Conservation (phyloP, 2,888 invertebrate genomes). For the Apamea anceps region DNA sequence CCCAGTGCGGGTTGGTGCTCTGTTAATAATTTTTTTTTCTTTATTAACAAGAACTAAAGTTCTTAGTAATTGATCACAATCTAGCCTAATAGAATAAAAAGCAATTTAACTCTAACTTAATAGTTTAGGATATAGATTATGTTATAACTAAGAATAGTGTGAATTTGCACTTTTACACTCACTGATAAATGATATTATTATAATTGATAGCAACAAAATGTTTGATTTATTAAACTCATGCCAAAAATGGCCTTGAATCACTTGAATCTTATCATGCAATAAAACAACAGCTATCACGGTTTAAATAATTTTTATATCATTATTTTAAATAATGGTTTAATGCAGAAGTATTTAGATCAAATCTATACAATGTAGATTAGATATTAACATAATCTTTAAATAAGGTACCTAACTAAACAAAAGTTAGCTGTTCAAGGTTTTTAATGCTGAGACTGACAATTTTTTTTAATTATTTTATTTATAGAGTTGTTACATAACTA, state of each 20-base stretch:
- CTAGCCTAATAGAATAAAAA: too few species aligned
- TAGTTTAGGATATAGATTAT: too few species aligned
- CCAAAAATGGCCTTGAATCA: slow-evolving; percentile 19
- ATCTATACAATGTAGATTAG: slow-evolving; percentile 2
- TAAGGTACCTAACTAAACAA: not conserved
- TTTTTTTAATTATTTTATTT: too few species aligned
- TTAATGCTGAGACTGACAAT: not conserved
- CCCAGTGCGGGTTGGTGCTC: not conserved
- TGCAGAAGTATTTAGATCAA: not conserved
- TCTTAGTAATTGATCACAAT: too few species aligned
- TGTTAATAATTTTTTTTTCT: too few species aligned
- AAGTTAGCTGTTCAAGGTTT: not conserved
- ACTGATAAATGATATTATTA: not conserved
- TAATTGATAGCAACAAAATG: not conserved
- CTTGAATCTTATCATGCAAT: slow-evolving; percentile 39
- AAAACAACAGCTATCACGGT: not conserved
- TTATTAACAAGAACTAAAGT: too few species aligned
- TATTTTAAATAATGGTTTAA: not conserved
- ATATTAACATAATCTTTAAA: not conserved
- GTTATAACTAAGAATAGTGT: too few species aligned
- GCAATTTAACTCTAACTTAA: too few species aligned
- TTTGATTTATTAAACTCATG: not conserved
- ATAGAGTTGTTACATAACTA: too few species aligned
- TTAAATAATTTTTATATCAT: not conserved
- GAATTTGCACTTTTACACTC: too few species aligned